A percentile compares a stretch with the other conserved stretches of the same genome.
phyloP scores from a whole-genome alignment of 1,140 invertebrate genomes.

The Meloidogyne floridensis region DNA sequence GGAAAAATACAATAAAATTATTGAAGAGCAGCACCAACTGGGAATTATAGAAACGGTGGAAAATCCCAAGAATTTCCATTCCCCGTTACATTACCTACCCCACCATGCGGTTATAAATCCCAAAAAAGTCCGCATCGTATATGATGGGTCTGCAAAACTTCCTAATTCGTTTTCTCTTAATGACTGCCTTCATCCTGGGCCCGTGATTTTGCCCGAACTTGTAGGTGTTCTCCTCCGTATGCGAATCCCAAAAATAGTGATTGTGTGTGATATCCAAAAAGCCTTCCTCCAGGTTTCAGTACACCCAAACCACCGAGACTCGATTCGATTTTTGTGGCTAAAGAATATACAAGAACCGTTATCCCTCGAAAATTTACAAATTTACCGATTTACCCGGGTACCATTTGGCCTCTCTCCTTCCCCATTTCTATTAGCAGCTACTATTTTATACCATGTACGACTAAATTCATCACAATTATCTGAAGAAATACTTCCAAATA shows the following conservation, averaged over 20 bases:
- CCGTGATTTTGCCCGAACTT: neutral
- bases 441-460: neutral
- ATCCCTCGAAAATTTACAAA: neutral
- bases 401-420: neutral
- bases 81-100: neutral
- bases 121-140: neutral
- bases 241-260: neutral
- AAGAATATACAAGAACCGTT: no score
- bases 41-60: neutral
- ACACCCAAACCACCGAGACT: neutral
- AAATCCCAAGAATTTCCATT: neutral
- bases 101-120: neutral
- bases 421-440: neutral
- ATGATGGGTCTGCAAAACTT: neutral
- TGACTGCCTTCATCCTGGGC: neutral
- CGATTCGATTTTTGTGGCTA: neutral
- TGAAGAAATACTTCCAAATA: neutral
- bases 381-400: neutral
- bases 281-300: neutral
- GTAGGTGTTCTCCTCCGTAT: neutral
- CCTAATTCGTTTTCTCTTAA: neutral
- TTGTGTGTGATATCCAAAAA: neutral
- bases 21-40: neutral
- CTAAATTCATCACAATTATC: neutral
- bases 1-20: neutral